phyloP scores from a whole-genome alignment of 2,888 invertebrate genomes.

The Hirtodrosophila cameraria region DNA sequence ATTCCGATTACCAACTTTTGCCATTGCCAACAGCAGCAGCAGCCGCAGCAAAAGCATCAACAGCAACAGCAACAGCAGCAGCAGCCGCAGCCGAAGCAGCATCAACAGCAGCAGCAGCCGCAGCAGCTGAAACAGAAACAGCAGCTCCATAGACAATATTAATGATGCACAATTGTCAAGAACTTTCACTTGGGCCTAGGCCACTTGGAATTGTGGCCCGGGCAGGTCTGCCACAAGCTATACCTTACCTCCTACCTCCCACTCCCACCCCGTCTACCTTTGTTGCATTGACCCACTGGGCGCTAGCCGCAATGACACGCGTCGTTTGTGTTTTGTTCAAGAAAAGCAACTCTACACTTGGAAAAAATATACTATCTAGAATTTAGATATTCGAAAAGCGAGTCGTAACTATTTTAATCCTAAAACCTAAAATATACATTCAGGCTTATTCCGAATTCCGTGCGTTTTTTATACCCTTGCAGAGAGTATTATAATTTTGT shows the following conservation, averaged over 20 bases:
- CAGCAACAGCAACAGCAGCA: no score
- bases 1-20: constrained; percentile 58
- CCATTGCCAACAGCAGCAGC: constrained; percentile 44
- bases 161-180: constrained; percentile 78
- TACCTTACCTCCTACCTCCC: constrained; percentile 1
- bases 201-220: constrained; percentile 65
- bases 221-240: constrained; percentile 40
- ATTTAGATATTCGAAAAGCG: no score
- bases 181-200: constrained; percentile 74
- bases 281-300: constrained; percentile 58
- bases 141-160: constrained; percentile 70
- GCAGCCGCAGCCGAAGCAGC: no score
- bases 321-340: constrained; percentile 59
- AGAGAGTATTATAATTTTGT: no score
- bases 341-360: constrained; percentile 11
- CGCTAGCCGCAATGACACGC: constrained; percentile 73
- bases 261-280: not conserved
- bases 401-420: no score
- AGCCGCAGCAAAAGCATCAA: constrained; percentile 17
- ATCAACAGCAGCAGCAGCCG: constrained; percentile 8
- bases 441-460: no score
- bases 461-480: no score
- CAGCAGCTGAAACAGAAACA: constrained; percentile 19
- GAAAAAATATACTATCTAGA: no score
- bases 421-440: no score